phyloP scores from a whole-genome alignment of 2,888 invertebrate genomes.

The Melanostoma scalare region DNA sequence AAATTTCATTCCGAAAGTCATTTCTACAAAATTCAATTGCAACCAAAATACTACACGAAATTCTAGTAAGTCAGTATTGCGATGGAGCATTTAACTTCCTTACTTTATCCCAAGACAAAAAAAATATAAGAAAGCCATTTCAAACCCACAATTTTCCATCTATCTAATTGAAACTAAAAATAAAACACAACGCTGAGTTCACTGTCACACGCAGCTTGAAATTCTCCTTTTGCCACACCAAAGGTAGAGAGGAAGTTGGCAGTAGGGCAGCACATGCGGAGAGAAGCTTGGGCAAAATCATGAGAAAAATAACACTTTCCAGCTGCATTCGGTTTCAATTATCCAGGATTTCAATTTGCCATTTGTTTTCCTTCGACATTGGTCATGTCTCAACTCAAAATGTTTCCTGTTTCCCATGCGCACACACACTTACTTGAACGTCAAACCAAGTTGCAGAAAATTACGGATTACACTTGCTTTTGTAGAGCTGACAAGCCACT shows the following conservation, averaged over 20 bases:
- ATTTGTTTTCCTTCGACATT: slow-evolving; percentile 42
- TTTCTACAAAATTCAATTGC: no score
- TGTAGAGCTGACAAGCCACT: slow-evolving; percentile 41
- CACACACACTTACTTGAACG: slow-evolving; percentile 11
- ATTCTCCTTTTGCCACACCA: background rate
- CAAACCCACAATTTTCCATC: no score
- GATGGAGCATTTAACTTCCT: no score
- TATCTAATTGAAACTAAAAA: background rate
- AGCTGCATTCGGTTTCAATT: slow-evolving; percentile 45
- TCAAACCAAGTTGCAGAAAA: slow-evolving; percentile 34
- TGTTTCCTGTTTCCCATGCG: background rate
- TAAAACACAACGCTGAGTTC: slow-evolving; percentile 10
- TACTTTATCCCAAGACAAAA: no score
- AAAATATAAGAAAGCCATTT: no score
- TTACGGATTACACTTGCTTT: slow-evolving; percentile 36
- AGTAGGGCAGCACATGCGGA: no score
- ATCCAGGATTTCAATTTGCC: slow-evolving; percentile 50
- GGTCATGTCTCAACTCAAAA: slow-evolving; percentile 19
- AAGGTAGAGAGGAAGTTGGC: no score
- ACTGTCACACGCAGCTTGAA: slow-evolving; percentile 17
- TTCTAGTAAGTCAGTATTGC: no score
- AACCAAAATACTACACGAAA: no score
- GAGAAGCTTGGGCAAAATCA: background rate
- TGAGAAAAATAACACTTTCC: slow-evolving; percentile 33
- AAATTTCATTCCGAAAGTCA: no score